Conservation (phyloP, 1,140 invertebrate genomes). For the Drosophila pruinosa region DNA sequence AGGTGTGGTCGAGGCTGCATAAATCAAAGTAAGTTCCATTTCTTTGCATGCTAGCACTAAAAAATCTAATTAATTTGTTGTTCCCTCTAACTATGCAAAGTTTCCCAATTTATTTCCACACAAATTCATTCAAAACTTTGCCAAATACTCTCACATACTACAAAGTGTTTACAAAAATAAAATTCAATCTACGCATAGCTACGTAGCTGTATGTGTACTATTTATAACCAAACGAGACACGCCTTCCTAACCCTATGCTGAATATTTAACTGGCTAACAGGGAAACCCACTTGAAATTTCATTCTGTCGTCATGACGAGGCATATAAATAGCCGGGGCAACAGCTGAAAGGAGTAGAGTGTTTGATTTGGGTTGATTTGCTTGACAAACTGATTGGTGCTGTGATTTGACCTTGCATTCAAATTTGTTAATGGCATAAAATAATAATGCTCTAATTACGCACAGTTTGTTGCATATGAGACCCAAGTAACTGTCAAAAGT, state of each 20-base stretch:
- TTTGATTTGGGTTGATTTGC: constrained; percentile 8
- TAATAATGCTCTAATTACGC: neutral
- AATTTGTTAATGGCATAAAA: neutral
- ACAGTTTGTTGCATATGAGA: constrained; percentile 25
- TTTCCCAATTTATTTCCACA: constrained; percentile 52
- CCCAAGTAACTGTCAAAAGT: constrained; percentile 61
- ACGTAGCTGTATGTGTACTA: neutral
- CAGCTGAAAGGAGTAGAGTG: neutral
- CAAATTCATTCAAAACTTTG: constrained; percentile 24
- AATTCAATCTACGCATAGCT: neutral
- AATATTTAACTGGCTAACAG: neutral
- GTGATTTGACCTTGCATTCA: neutral
- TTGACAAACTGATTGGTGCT: neutral
- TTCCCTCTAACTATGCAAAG: constrained; percentile 12
- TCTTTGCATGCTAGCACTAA: neutral
- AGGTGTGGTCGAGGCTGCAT: constrained; percentile 63
- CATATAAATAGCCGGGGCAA: constrained; percentile 21
- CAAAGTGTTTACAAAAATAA: constrained; percentile 1
- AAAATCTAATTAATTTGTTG: constrained; percentile 41
- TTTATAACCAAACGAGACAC: constrained; percentile 34
- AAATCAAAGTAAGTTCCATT: constrained; percentile 70
- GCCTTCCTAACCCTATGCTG: neutral
- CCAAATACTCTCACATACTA: neutral
- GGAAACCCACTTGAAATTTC: constrained; percentile 15
- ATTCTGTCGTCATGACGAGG: constrained; percentile 17